Base-by-base conservation (phyloP, 1,140 invertebrate genomes). In the Nautilus pompilius region DNA sequence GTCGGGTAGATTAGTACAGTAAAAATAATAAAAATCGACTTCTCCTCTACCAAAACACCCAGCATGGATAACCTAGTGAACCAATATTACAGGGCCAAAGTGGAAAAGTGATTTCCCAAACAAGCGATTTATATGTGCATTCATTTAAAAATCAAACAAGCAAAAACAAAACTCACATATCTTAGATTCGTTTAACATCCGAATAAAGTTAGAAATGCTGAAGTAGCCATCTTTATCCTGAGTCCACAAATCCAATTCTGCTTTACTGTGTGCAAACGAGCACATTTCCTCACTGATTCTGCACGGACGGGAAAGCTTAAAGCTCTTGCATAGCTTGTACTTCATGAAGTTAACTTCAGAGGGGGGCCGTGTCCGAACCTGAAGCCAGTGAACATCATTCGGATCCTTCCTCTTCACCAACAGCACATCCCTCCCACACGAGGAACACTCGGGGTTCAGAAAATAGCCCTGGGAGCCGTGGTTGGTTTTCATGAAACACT, bases 311-410 rank as follows among this genome's bases (percentile, higher is more conserved):
- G 57, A 48, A 56, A 65, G 60, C 15, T 62, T 33, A 59, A 76
- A 79, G 60, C 77, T 71, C 26, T 60, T 59, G 63, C 77, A 79
- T 26, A 78, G 65, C 57, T 75, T 73, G 56, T 68, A 78, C 29
- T 34, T 60, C 13, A 63, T 65, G 58, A 65, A 68, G 41, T 62
- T 36, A 20, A 67, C n/a, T n/a, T n/a, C 65, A 5, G 58, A 51
- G 2, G 63, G 68, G 15, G 66, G 61, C 36, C 76, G 53, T 13
- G 65, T 59, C 32, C 76, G 56, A 5, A 78, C 56, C 58, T 70
- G 73, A 10, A 78, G 28, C 76, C 76, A 79, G 45, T 70, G 71
- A 17, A 69, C n/a, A n/a, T n/a, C n/a, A n/a, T n/a, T 26, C 24
- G 58, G 69, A 6, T 66, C 55, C 32, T 68, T 69, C 24, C 62